Evolutionary conservation across 1,140 invertebrate genomes (phyloP).

Genomic region (Pectinophora gossypiella): DNA sequence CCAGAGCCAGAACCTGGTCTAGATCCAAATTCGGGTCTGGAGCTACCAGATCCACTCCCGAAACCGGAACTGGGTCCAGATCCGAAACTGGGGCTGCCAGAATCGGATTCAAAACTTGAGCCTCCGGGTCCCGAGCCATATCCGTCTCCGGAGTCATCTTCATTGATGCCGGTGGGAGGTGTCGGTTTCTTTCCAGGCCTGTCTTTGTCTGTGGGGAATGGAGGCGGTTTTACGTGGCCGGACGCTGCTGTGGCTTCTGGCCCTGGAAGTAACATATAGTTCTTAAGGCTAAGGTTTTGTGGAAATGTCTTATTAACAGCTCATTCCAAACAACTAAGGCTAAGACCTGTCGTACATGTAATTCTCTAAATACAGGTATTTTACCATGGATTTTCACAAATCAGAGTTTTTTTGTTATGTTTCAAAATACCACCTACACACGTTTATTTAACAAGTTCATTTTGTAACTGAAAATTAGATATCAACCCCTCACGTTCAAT

Average conservation of each 20-base stretch:
- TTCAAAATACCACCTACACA: too few relatives aligned
- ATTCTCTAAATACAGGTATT: too few relatives aligned
- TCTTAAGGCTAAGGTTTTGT: too few relatives aligned
- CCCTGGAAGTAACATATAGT: constrained; percentile 24
- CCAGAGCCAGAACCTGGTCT: background rate
- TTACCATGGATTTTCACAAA: too few relatives aligned
- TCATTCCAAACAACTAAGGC: too few relatives aligned
- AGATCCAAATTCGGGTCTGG: background rate
- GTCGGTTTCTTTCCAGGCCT: constrained; percentile 27
- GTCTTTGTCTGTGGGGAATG: constrained; percentile 52
- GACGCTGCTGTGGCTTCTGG: constrained; percentile 73
- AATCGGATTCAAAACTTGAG: background rate
- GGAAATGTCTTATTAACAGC: too few relatives aligned
- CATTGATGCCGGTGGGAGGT: constrained; percentile 1
- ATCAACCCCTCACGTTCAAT: too few relatives aligned
- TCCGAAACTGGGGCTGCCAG: background rate
- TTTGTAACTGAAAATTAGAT: too few relatives aligned
- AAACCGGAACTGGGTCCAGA: background rate
- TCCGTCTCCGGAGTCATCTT: constrained; percentile 1
- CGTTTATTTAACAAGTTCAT: too few relatives aligned
- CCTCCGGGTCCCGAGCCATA: background rate
- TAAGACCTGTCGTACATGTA: too few relatives aligned
- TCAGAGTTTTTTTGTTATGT: too few relatives aligned
- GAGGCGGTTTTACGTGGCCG: constrained; percentile 68
- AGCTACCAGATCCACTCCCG: background rate